Evolutionary conservation across 64 coral and sea anemone genomes (phyloP).

Genomic region (Montipora cactus): DNA sequence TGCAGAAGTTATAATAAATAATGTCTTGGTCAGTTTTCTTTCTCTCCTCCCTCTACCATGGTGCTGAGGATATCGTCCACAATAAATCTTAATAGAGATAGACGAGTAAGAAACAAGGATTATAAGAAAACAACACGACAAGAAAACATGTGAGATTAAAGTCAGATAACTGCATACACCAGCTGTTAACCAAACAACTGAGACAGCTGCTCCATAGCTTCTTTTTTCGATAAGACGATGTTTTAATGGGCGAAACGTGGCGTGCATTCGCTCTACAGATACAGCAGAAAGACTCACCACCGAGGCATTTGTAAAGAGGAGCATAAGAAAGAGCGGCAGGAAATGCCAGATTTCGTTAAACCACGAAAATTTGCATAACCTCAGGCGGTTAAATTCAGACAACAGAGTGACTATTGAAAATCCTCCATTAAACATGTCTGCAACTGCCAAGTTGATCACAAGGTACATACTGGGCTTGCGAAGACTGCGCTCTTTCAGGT

Average conservation of each 20-base stretch:
- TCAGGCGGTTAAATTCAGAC: no score
- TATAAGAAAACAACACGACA: neutral
- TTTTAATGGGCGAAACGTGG: neutral
- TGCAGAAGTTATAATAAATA: neutral
- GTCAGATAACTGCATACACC: neutral
- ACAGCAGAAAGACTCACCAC: neutral
- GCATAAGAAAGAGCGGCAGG: no score
- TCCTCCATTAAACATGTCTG: slow-evolving; percentile 17
- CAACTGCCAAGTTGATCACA: neutral
- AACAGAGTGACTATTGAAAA: neutral
- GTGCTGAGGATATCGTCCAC: neutral
- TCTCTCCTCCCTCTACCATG: neutral
- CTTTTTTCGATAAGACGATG: neutral
- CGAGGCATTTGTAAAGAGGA: neutral
- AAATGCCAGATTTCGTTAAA: neutral
- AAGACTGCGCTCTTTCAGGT: neutral
- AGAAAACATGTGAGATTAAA: no score
- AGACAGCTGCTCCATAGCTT: no score
- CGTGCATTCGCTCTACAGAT: neutral
- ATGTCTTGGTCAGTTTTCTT: neutral
- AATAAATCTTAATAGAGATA: neutral
- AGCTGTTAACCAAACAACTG: neutral
- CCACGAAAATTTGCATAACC: neutral
- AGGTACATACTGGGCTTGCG: slow-evolving; percentile 1
- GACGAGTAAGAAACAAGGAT: neutral